Base-by-base conservation (phyloP, 2,888 invertebrate species). In the Zygogramma bicolorata region DNA sequence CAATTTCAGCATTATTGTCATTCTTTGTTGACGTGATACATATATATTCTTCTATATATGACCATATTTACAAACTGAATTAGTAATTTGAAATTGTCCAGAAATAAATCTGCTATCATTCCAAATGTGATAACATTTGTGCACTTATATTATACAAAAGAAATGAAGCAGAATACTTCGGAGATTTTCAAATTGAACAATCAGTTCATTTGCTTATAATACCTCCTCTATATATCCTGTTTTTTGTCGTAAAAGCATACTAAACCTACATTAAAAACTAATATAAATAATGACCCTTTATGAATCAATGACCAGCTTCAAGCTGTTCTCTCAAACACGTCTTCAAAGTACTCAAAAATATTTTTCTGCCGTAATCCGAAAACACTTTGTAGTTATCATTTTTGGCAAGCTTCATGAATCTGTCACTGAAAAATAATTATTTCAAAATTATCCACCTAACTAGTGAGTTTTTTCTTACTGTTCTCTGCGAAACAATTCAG, bases 281-380 rank as follows among this genome's bases (percentile, higher is more conserved):
- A 7, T 46, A 3, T 18, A 46, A 22, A 34, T 53, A 34, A 62
- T 38, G 40, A 61, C 40, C 67, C 58, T 67, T 8, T 10, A 7
- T 22, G 29, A 49, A 10, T 74, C 76, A 82, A 70, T 80, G 80
- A 65, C 81, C 82, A 73, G 79, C 77, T 71, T 81, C 79, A 53
- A 83, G 74, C 73, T 82, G 82, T 72, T 83, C 77, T 58, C 70
- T 80, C 20, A 83, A 76, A 65, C 80, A 79, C 25, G 73, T 69
- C 73, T 81, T 82, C 7, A 83, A 63, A 31, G 81, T 78, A 69
- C 77, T 79, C 59, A 83, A 71, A 63, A 83, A 82, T 29, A 81
- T 79, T 77, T 83, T 83, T 66, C 81, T 78, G 25, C 83, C 83
- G 76, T 82, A 83, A 74, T 83, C 82, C 3, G 82, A 82, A 71